A percentile compares a stretch with the other conserved stretches of the same genome.
Conservation (phyloP, 2,888 invertebrate genomes). For the Temnothorax ravouxi region DNA sequence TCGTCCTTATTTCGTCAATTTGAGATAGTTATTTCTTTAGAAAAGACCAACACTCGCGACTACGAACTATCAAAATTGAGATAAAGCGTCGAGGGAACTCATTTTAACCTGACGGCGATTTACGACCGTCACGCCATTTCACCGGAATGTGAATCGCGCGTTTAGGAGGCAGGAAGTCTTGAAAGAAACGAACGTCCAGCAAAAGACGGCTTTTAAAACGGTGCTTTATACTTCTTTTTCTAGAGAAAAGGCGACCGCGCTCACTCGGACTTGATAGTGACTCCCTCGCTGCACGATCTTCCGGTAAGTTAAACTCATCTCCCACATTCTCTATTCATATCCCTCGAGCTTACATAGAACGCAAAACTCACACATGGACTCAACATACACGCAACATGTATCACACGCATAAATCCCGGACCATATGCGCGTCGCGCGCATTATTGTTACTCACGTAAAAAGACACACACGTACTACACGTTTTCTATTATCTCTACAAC, state of each 20-base stretch:
- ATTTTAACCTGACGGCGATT: background rate
- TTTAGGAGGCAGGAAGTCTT: background rate
- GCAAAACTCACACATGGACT: background rate
- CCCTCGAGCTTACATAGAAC: conserved; percentile 28
- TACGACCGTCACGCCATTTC: background rate
- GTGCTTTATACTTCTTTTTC: conserved; percentile 56
- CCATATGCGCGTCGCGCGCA: conserved; percentile 14
- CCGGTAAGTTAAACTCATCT: conserved; percentile 80
- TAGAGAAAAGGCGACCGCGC: conserved; percentile 84
- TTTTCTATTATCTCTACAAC: conserved; percentile 49
- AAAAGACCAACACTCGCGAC: background rate
- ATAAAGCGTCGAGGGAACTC: background rate
- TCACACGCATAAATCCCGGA: conserved; percentile 27
- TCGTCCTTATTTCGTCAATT: background rate
- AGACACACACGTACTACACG: conserved; percentile 16
- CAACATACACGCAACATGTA: background rate
- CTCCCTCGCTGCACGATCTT: conserved; percentile 84
- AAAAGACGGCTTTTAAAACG: conserved; percentile 5
- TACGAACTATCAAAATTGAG: conserved; percentile 4
- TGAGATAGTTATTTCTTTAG: background rate
- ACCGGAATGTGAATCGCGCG: background rate
- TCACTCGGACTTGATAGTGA: conserved; percentile 84
- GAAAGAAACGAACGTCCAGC: background rate
- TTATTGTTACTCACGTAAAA: conserved; percentile 44
- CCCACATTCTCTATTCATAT: conserved; percentile 41